phyloP scores from a whole-genome alignment of 1,140 invertebrate genomes.

The Zaprionus gabonicus region DNA sequence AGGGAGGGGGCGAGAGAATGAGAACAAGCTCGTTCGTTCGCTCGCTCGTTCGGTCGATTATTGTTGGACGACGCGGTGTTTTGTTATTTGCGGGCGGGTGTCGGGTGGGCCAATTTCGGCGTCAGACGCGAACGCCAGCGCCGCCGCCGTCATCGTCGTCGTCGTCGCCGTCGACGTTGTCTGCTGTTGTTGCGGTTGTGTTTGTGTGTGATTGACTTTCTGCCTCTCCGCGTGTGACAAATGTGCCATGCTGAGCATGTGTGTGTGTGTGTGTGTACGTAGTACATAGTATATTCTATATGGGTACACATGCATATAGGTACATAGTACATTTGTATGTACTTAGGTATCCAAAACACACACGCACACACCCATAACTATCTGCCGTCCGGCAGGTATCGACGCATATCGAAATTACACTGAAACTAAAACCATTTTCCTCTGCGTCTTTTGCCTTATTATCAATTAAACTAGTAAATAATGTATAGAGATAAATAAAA shows the following conservation, averaged over 20 bases:
- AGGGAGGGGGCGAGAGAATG: constrained; percentile 21
- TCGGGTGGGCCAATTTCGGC: constrained; percentile 38
- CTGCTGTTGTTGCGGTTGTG: constrained; percentile 40
- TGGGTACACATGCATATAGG: background rate
- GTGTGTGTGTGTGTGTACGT: constrained; percentile 18
- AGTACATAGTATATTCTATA: background rate
- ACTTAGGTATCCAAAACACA: constrained; percentile 2
- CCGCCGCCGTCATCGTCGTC: constrained; percentile 6
- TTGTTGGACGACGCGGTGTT: constrained; percentile 54
- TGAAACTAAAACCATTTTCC: constrained; percentile 3
- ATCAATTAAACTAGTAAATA: too few relatives aligned
- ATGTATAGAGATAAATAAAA: too few relatives aligned
- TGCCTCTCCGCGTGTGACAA: constrained; percentile 60
- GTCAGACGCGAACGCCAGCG: constrained; percentile 21
- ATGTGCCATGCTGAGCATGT: constrained; percentile 24
- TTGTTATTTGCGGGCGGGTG: constrained; percentile 75
- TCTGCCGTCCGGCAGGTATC: constrained; percentile 1
- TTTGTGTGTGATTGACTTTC: constrained; percentile 61
- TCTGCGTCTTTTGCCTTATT: too few relatives aligned
- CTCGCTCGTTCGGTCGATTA: constrained; percentile 9
- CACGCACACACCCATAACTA: background rate
- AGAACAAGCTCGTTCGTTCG: background rate
- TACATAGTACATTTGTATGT: background rate
- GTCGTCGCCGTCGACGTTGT: constrained; percentile 9
- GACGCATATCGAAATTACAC: constrained; percentile 19